A percentile compares a stretch with the other conserved stretches of the same genome.
These are phyloP conservation scores for Vulpes lagopus DNA, from an alignment of 2,113 vertebrate species.

Conservation along the genomic window DNA sequence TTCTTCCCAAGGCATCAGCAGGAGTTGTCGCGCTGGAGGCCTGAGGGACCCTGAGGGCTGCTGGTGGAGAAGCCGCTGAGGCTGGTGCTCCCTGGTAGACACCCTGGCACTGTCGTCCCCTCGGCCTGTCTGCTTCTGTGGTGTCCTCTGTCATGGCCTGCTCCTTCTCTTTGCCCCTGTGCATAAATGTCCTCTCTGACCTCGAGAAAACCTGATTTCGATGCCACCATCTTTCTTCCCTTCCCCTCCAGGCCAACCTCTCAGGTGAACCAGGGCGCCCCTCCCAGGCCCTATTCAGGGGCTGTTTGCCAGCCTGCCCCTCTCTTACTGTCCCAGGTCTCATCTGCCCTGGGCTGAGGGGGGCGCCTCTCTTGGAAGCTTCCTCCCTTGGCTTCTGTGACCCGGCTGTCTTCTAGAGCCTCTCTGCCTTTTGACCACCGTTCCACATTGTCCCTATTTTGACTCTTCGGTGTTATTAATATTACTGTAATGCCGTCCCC, in stretches of 20 bases:
- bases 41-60: not conserved
- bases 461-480: not conserved
- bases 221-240: not conserved
- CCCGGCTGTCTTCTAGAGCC: not conserved
- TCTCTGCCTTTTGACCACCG: not conserved
- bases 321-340: not conserved
- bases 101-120: not conserved
- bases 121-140: accelerated
- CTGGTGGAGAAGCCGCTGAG: not conserved
- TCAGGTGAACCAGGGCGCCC: accelerated
- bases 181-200: too few species aligned
- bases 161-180: not conserved
- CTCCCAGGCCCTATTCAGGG: not conserved
- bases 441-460: not conserved
- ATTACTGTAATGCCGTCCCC: not conserved
- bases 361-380: not conserved
- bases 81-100: not conserved
- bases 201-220: not conserved
- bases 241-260: not conserved
- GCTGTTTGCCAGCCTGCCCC: not conserved
- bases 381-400: not conserved
- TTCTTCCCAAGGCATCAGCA: not conserved
- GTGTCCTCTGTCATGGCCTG: not conserved
- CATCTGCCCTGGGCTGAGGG: not conserved
- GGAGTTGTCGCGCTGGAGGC: not conserved